Percentiles rank a stretch among this genome's conserved stretches.
These are phyloP conservation scores for Patella depressa DNA, from an alignment of 2,888 invertebrate genomes.

Conservation along the genomic window DNA sequence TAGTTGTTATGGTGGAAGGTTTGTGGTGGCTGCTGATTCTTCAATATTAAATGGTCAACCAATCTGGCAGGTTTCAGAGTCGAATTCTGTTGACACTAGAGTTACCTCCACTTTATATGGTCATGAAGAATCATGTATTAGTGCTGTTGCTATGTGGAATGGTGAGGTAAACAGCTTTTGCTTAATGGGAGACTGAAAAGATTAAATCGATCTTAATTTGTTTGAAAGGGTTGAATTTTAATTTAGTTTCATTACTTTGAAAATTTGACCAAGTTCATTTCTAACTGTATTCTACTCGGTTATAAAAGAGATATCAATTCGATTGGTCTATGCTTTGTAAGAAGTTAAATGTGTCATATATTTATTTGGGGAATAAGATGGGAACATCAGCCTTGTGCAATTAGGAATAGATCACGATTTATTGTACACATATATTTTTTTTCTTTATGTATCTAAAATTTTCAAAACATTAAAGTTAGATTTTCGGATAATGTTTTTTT, in stretches of 20 bases:
- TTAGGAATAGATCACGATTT: slow-evolving; percentile 14
- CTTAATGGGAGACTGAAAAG: too few relatives aligned
- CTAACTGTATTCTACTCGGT: too few relatives aligned
- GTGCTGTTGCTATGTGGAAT: slow-evolving; percentile 24
- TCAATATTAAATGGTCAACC: slow-evolving; percentile 21
- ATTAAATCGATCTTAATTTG: too few relatives aligned
- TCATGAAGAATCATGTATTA: slow-evolving; percentile 14
- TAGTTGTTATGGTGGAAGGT: slow-evolving; percentile 20
- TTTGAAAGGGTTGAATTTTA: too few relatives aligned
- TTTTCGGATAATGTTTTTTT: not conserved
- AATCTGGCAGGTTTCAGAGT: not conserved
- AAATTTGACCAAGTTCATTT: too few relatives aligned
- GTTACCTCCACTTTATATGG: slow-evolving; percentile 17
- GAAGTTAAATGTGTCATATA: too few relatives aligned
- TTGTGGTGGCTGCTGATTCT: slow-evolving; percentile 23
- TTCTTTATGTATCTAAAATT: not conserved
- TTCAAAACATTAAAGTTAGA: not conserved
- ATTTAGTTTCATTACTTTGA: too few relatives aligned
- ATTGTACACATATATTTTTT: not conserved
- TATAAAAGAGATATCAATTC: too few relatives aligned
- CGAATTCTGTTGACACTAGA: not conserved
- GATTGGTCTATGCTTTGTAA: too few relatives aligned
- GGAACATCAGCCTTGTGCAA: slow-evolving; percentile 19
- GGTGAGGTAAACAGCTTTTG: slow-evolving; percentile 16
- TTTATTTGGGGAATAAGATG: not conserved